A percentile compares a stretch with the other conserved stretches of the same genome.
phyloP scores from a whole-genome alignment of 1,140 invertebrate species.

The Cylas formicarius region DNA sequence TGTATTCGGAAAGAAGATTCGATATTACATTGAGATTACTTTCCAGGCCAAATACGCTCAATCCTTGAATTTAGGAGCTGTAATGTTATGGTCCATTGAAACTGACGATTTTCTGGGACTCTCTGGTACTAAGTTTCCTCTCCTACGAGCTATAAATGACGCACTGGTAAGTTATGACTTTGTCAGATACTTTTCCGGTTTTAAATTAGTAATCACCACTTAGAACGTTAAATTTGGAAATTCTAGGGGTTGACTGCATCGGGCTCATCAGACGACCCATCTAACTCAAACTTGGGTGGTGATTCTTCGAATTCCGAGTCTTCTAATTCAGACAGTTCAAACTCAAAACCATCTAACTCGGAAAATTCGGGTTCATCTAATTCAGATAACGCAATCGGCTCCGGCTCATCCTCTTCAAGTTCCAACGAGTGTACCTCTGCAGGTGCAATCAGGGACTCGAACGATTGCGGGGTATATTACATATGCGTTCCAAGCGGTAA shows the following conservation, averaged over 20 bases:
- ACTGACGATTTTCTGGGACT: conserved; percentile 47
- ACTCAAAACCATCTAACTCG: background rate
- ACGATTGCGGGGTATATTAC: conserved; percentile 19
- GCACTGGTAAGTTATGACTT: conserved; percentile 16
- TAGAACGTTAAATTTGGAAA: background rate
- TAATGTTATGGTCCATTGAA: conserved; percentile 69
- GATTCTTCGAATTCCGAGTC: background rate
- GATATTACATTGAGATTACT: no score
- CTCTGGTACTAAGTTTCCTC: conserved; percentile 51
- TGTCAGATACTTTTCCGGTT: background rate
- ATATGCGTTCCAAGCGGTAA: conserved; percentile 13
- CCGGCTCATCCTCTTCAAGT: background rate
- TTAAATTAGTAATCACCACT: conserved; percentile 2
- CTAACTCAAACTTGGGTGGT: background rate
- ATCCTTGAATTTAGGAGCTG: conserved; percentile 48
- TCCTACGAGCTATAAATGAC: conserved; percentile 51
- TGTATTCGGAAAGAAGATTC: no score
- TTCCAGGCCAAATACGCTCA: conserved; percentile 31
- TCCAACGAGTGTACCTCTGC: conserved; percentile 7
- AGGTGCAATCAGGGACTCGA: conserved; percentile 18
- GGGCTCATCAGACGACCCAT: background rate
- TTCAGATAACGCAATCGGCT: background rate
- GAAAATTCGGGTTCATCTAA: background rate
- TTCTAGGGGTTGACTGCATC: background rate
- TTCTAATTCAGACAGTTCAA: background rate